Evolutionary conservation across 1,140 invertebrate species (phyloP), one percentile per base, ranked within the genome.

Genomic region (Drosophila kurseongensis): DNA sequence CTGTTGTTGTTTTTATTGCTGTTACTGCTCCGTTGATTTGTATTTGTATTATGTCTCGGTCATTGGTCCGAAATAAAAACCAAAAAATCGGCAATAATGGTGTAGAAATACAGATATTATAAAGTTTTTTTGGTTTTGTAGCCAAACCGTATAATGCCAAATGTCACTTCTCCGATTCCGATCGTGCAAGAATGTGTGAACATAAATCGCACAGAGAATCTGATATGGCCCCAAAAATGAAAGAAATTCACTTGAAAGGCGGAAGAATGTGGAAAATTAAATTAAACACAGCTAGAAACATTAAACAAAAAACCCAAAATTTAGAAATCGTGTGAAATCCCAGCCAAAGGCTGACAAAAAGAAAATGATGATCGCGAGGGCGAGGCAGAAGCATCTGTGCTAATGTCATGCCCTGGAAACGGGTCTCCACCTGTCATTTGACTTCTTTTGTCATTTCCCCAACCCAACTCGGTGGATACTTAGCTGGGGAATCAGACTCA

Each of bases 41-140:
- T 75, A 71, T 71, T 80, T 77, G 63, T 69, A 44, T 65, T 61
- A 85, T 82, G 57, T 82, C 66, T 85, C 88, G 88, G 88, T 90
- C 88, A 90, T 90, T 90, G 88, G 88, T 90, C 88, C 75, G 88
- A 80, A 78, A 79, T 60, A 59, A 69, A 79, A 84, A 75, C 35
- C 50, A 76, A 58, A 59, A 60, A 75, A 75, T 54, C 75, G 36
- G 38, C 41, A 45, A 60, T 52, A 86, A 72, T 71, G 44, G 71
- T 40, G 51, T 63, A 77, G 51, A 61, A 69, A 60, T 55, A 47
- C 63, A 75, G 76, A 61, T 71, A 80, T 57, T 59, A 73, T 50
- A 74, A 35, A 60, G 36, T 2, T 42, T 16, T 42, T 42, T 42
- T 42, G 18, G 1, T 18, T 45, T 16, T 45, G 9, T 12, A 18